These are phyloP conservation scores for Lasiurus borealis DNA, from an alignment of 2,113 vertebrate genomes.

Conservation along the genomic window DNA sequence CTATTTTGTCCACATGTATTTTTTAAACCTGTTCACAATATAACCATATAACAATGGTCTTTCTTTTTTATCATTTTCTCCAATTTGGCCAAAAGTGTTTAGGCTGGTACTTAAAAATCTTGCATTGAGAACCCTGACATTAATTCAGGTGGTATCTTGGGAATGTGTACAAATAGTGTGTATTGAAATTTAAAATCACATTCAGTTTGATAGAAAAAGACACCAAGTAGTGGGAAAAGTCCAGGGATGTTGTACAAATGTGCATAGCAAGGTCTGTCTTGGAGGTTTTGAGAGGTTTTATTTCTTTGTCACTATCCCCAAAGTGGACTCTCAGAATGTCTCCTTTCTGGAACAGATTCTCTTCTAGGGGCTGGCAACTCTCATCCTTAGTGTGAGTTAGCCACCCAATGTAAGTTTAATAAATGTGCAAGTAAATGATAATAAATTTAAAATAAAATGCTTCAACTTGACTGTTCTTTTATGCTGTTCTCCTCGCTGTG, in stretches of 20 bases:
- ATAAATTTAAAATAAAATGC: constrained; percentile 16
- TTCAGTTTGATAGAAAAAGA: background rate
- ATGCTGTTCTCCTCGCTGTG: constrained; percentile 39
- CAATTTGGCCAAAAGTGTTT: background rate
- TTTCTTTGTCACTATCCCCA: background rate
- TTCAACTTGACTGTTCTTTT: background rate
- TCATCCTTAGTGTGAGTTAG: background rate
- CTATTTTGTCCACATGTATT: background rate
- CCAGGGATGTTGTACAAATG: background rate
- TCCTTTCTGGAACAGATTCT: background rate
- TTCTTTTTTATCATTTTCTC: background rate
- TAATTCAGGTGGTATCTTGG: background rate
- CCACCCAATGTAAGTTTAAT: background rate
- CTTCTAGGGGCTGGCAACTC: background rate
- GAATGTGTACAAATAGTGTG: background rate
- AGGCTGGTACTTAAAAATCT: background rate
- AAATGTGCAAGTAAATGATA: background rate
- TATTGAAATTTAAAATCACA: background rate
- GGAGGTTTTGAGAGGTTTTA: background rate
- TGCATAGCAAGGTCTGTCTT: background rate
- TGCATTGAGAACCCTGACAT: background rate
- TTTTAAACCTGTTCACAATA: background rate
- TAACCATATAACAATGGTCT: background rate
- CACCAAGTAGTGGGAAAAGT: background rate
- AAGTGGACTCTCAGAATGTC: background rate